A percentile compares a stretch with the other conserved stretches of the same genome.
Conservation (phyloP, 2,797 vertebrate genomes). For the Phyllotis vaccarum region DNA sequence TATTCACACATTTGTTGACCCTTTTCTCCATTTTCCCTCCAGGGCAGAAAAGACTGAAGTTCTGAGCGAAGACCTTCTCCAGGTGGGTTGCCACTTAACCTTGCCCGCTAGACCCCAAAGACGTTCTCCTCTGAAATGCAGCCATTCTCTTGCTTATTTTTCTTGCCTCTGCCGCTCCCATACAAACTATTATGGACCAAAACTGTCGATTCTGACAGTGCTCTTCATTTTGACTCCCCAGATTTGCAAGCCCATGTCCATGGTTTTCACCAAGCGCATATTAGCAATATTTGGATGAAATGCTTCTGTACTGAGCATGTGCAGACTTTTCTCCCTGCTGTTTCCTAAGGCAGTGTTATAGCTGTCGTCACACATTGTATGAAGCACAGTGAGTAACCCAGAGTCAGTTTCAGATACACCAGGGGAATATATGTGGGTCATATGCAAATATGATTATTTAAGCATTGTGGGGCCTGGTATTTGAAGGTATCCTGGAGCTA, state of each 20-base stretch:
- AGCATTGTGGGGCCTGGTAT: background rate
- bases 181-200: fast-evolving
- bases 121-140: background rate
- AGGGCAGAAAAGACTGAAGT: conserved; percentile 98
- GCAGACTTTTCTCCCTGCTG: background rate
- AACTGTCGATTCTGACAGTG: fast-evolving
- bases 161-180: too few relatives aligned
- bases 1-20: background rate
- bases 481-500: background rate
- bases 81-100: conserved; percentile 87
- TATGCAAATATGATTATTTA: background rate
- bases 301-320: background rate
- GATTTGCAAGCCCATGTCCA: background rate
- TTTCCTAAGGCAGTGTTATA: background rate
- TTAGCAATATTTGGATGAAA: background rate
- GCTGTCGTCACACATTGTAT: background rate
- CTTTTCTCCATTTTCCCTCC: conserved; percentile 64
- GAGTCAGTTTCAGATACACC: background rate
- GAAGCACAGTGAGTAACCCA: background rate
- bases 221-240: background rate
- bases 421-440: background rate
- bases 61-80: conserved; percentile 96
- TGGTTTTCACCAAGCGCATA: background rate
- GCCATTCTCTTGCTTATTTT: background rate
- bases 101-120: background rate